Conservation (phyloP, 2,113 vertebrate species). For the Microcebus griseorufus region DNA sequence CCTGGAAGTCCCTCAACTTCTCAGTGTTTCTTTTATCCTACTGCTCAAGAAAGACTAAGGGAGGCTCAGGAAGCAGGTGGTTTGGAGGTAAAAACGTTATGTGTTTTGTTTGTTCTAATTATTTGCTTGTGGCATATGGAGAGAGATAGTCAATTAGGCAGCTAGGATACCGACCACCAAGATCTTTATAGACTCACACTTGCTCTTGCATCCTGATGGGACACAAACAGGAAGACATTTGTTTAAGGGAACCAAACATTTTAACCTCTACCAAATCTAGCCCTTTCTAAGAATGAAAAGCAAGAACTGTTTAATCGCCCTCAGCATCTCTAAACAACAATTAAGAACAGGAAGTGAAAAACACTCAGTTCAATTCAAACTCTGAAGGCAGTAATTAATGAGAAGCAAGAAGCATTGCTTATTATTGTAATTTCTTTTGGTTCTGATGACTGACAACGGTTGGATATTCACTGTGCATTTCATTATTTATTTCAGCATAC, state of each 20-base stretch:
- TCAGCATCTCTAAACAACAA: constrained; percentile 58
- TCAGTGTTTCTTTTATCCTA: constrained; percentile 21
- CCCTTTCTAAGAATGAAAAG: constrained; percentile 39
- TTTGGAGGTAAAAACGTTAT: constrained; percentile 47
- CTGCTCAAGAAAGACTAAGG: not conserved
- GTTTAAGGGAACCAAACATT: constrained; percentile 57
- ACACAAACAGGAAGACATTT: constrained; percentile 62
- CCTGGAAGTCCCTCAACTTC: not conserved
- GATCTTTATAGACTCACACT: constrained; percentile 59
- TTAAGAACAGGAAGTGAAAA: constrained; percentile 60
- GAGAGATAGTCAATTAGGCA: constrained; percentile 65
- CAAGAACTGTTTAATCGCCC: constrained; percentile 3
- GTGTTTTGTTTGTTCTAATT: constrained; percentile 69
- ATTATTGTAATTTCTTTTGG: not conserved
- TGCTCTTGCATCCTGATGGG: constrained; percentile 49
- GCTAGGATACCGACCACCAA: constrained; percentile 35
- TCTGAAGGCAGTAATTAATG: constrained; percentile 49
- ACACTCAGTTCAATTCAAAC: constrained; percentile 25
- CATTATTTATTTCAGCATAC: not conserved
- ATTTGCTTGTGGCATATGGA: constrained; percentile 50
- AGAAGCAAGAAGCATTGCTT: not conserved
- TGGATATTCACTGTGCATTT: not conserved
- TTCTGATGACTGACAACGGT: not conserved
- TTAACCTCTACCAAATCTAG: constrained; percentile 51
- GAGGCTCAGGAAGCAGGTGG: constrained; percentile 50